Evolutionary conservation across 2,797 vertebrate species (phyloP), one percentile per base, ranked within the genome.

Genomic region (Spea hammondii): DNA sequence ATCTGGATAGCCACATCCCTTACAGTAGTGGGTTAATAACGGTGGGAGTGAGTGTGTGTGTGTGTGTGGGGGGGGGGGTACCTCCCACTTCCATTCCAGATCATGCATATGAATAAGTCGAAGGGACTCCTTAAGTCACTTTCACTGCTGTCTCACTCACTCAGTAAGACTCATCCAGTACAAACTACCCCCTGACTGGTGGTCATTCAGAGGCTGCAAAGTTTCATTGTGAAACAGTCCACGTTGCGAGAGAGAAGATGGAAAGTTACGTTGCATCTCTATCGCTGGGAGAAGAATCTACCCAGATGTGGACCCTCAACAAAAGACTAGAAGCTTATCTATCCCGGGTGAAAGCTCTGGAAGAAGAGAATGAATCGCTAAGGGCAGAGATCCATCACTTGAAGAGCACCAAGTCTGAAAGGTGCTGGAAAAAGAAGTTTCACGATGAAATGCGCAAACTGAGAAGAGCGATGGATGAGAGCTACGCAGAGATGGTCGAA

Each of bases 251-350:
- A 59, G n/a, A 77, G 70, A 86, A 64, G 70, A 85, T 85, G 67
- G 91, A 92, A 80, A 83, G 84, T 74, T 85, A 87, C 4, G 0
- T n/a, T 0, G 72, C 82, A 49, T 45, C 72, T 0, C 80, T 85
- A 59, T 60, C 84, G 51, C 60, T 90, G 77, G 93, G 90, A 0
- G 93, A 94, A 64, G 95, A 98, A 73, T 95, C 93, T 47, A 88
- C 93, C 48, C 94, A 97, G 88, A 94, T 98, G 96, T 93, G 96
- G 90, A 92, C 92, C 84, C 94, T 99, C 83, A 98, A 99, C 89
- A 90, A 86, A 64, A 91, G 97, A 11, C 90, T 99, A 80, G 96
- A 96, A 82, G 90, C 91, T 2, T 98, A 98, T 83, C 87, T 98
- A 86, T 89, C 90, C 79, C 89, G 93, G 2, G 96, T 98, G 74